A percentile compares a stretch with the other conserved stretches of the same genome.
phyloP scores from a whole-genome alignment of 1,140 invertebrate species.

The Drosophila kohkoa region DNA sequence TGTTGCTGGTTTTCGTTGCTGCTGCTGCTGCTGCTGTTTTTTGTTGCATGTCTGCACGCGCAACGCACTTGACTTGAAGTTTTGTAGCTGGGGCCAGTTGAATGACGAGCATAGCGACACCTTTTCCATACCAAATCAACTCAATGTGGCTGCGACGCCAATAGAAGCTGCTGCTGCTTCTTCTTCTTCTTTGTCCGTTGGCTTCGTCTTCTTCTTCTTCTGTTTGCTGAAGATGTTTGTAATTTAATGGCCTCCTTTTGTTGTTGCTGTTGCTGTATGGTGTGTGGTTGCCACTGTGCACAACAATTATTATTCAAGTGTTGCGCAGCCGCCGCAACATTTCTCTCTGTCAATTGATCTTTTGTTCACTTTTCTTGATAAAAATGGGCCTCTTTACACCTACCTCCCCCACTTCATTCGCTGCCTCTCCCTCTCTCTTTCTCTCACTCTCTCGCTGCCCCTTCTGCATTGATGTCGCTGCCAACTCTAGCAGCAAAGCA shows the following conservation, averaged over 20 bases:
- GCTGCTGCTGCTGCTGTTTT: constrained; percentile 22
- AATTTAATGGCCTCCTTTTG: constrained; percentile 64
- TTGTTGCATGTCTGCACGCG: constrained; percentile 66
- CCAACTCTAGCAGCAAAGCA: constrained; percentile 45
- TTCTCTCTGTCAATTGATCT: constrained; percentile 70
- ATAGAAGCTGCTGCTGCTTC: constrained; percentile 58
- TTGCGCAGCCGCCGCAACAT: constrained; percentile 60
- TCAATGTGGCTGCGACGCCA: constrained; percentile 28
- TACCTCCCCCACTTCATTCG: neutral
- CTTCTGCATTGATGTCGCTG: constrained; percentile 26
- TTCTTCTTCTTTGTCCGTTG: constrained; percentile 3
- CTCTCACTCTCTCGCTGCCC: neutral
- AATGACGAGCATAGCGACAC: constrained; percentile 60
- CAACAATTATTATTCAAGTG: constrained; percentile 66
- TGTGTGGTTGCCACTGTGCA: constrained; percentile 10
- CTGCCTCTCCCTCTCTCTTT: neutral
- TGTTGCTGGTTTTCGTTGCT: constrained; percentile 19
- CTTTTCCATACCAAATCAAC: constrained; percentile 61
- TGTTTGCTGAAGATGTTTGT: constrained; percentile 50
- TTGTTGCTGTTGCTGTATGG: constrained; percentile 9
- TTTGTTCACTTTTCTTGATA: constrained; percentile 61
- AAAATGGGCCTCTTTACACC: constrained; percentile 27
- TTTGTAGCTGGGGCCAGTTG: constrained; percentile 29
- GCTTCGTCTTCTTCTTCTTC: constrained; percentile 3
- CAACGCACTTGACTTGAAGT: constrained; percentile 31